phyloP scores from a whole-genome alignment of 2,113 vertebrate species.

The Malurus alboscapulatus region DNA sequence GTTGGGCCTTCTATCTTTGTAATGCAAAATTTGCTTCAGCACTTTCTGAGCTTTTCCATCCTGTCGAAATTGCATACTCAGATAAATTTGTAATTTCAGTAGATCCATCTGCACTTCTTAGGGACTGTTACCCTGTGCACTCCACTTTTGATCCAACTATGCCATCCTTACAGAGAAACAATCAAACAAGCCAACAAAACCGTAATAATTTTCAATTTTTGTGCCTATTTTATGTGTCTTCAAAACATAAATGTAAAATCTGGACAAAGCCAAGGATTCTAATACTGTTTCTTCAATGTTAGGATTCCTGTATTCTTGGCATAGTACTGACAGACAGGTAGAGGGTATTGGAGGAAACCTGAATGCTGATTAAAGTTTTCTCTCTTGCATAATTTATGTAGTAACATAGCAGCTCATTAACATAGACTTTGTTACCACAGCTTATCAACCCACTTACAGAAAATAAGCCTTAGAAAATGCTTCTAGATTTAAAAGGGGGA shows the following conservation, averaged over 20 bases:
- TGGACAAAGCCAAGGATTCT: not conserved
- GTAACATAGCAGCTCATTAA: not conserved
- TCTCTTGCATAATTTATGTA: not conserved
- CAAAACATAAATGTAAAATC: not conserved
- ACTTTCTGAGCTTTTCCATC: not conserved
- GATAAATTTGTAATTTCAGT: not conserved
- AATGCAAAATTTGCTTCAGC: not conserved
- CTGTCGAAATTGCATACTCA: not conserved
- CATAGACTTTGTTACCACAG: not conserved
- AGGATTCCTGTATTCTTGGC: not conserved
- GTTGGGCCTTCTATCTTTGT: not conserved
- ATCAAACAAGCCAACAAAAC: not conserved
- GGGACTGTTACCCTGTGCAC: not conserved
- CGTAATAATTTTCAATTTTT: not conserved
- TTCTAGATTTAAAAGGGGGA: not conserved
- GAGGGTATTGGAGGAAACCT: not conserved
- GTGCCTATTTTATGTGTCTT: not conserved
- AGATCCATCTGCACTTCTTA: not conserved
- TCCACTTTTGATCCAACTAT: not conserved
- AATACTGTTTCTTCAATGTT: not conserved
- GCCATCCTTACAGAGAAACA: not conserved
- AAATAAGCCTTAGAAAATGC: not conserved
- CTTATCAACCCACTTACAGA: not conserved
- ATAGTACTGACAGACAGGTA: not conserved
- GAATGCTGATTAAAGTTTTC: not conserved